Base-by-base conservation (phyloP, 1,140 invertebrate species). In the Lerema accius region DNA sequence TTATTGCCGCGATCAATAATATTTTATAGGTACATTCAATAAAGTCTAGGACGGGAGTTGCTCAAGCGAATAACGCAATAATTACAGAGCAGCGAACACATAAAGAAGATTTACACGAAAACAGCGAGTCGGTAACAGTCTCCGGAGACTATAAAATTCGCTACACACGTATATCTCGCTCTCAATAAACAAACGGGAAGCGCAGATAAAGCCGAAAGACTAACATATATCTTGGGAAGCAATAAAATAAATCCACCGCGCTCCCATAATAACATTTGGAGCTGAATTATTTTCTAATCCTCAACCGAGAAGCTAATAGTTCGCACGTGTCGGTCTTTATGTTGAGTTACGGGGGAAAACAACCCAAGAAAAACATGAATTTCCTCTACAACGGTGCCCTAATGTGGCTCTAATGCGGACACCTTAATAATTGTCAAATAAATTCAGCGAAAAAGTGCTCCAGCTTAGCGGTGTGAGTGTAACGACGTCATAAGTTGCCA, bases 371-470 rank as follows among this genome's bases (percentile, higher is more conserved):
- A 90, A 88, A 86, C 87, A 90, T 87, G 80, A 82, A 80, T 85
- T 86, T 80, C 81, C 78, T 77, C 71, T 74, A 75, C 65, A 69
- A 70, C 64, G 62, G 63, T 68, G 68, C 67, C 63, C 71, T 89
- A 89, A 89, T 83, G 80, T 82, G 50, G 65, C 75, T 80, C 82
- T 87, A 90, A 88, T 88, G 79, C 84, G 82, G 81, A 85, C 84
- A 86, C 84, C 80, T 89, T 86, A 85, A 89, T 90, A 89, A 90
- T 89, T 89, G 86, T 89, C 86, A 86, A 89, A 90, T 90, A 90
- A 90, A 90, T 90, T 89, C 67, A 69, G 71, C 49, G 82, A 86
- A 86, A 86, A 88, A 84, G 73, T 77, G 80, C 76, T 80, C 73
- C 70, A 82, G 74, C 73, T 78, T 74, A 74, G 60, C 65, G 75